phyloP scores from a whole-genome alignment of 2,797 vertebrate species.

The Poeciliopsis paucimaculata region DNA sequence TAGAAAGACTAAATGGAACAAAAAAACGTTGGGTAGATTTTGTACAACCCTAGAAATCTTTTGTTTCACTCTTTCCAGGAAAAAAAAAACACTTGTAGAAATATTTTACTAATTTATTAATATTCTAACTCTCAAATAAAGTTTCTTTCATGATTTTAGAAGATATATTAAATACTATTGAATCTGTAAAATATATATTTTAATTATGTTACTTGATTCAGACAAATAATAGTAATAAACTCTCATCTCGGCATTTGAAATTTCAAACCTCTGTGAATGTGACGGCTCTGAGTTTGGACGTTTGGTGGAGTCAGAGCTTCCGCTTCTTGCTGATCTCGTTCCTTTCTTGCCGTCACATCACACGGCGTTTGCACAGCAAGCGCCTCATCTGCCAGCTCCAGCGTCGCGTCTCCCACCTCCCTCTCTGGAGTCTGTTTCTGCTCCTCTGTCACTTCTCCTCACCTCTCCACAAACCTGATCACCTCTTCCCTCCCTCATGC shows the following conservation, averaged over 20 bases:
- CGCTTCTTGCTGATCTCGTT: neutral
- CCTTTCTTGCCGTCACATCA: neutral
- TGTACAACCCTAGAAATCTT: neutral
- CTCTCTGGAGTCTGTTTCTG: neutral
- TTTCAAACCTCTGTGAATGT: neutral
- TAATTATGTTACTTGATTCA: neutral
- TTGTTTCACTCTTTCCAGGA: too few species aligned
- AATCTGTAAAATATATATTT: neutral
- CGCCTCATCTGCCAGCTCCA: neutral
- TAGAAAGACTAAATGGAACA: neutral
- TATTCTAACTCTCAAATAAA: neutral
- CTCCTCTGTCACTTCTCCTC: constrained; percentile 10
- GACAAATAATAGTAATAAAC: neutral
- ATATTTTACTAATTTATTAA: neutral
- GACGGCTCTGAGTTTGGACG: neutral
- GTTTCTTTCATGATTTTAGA: neutral
- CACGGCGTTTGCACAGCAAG: neutral
- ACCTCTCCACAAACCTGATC: constrained; percentile 19
- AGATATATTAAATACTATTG: too few species aligned
- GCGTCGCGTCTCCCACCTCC: neutral
- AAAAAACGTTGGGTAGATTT: neutral
- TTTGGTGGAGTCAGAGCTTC: constrained; percentile 6
- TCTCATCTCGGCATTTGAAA: neutral
- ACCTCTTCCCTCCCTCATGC: constrained; percentile 16
- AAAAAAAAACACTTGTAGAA: too few species aligned